Conservation (phyloP, 2,797 vertebrate species). For the Yasuhikotakia modesta region DNA sequence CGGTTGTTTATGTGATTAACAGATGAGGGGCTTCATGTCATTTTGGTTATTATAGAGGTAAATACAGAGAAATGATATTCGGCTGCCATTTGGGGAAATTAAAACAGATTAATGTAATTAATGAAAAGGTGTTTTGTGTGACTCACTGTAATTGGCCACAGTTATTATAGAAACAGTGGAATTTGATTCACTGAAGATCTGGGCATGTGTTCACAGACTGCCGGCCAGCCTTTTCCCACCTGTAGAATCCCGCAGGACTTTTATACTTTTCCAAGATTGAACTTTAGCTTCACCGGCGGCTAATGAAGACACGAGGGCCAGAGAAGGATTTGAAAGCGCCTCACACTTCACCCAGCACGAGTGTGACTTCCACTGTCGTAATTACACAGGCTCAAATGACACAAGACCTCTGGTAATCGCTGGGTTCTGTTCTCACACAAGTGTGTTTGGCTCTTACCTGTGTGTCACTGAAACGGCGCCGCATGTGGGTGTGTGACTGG, state of each 20-base stretch:
- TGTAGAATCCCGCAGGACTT: conserved; percentile 20
- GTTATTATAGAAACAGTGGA: conserved; percentile 31
- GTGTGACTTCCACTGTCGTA: conserved; percentile 79
- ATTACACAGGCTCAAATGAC: conserved; percentile 80
- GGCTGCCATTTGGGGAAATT: conserved; percentile 14
- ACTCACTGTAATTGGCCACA: neutral
- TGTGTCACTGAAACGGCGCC: conserved; percentile 23
- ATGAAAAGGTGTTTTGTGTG: conserved; percentile 10
- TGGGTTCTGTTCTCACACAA: conserved; percentile 32
- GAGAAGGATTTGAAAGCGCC: conserved; percentile 21
- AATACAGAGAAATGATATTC: neutral
- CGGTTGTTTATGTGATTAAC: conserved; percentile 70
- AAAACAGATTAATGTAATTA: conserved; percentile 24
- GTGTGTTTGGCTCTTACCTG: conserved; percentile 31
- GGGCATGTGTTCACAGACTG: neutral
- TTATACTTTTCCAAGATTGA: conserved; percentile 26
- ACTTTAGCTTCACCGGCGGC: neutral
- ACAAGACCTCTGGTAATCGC: conserved; percentile 75
- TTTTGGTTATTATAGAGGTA: conserved; percentile 16
- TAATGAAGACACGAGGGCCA: conserved; percentile 9
- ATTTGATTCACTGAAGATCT: conserved; percentile 23
- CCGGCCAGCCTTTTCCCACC: conserved; percentile 9
- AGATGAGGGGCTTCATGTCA: conserved; percentile 62
- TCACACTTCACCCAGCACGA: conserved; percentile 60
- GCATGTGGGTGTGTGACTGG: conserved; percentile 20